These are phyloP conservation scores for Megaceryle torquata DNA, from an alignment of 2,113 vertebrate genomes.

Conservation along the genomic window DNA sequence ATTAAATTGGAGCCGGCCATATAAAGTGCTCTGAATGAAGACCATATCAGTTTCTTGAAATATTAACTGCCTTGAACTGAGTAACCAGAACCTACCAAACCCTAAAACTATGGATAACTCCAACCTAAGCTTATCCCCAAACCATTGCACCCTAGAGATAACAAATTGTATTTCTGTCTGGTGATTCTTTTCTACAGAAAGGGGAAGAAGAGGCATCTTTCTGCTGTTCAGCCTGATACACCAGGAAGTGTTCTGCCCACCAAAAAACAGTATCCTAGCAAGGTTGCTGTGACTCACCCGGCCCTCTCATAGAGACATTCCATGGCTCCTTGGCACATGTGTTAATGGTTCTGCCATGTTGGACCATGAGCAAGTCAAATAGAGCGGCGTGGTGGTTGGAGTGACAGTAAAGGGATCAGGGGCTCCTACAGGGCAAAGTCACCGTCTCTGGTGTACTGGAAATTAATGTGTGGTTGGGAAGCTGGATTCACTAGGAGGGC, in stretches of 20 bases:
- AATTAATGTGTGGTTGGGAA: neutral
- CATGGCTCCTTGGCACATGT: neutral
- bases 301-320: neutral
- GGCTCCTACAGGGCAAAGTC: neutral
- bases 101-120: neutral
- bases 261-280: neutral
- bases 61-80: neutral
- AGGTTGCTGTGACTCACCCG: neutral
- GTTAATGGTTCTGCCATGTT: neutral
- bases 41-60: neutral
- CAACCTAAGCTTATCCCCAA: neutral
- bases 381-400: fast-evolving
- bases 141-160: neutral
- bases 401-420: neutral
- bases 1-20: neutral
- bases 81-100: neutral
- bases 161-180: neutral
- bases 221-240: neutral
- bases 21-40: neutral
- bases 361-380: neutral
- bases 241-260: neutral
- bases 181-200: neutral
- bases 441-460: neutral
- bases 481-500: neutral
- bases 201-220: neutral